These are phyloP conservation scores for Ips typographus DNA, from an alignment of 1,140 invertebrate species.

Conservation along the genomic window DNA sequence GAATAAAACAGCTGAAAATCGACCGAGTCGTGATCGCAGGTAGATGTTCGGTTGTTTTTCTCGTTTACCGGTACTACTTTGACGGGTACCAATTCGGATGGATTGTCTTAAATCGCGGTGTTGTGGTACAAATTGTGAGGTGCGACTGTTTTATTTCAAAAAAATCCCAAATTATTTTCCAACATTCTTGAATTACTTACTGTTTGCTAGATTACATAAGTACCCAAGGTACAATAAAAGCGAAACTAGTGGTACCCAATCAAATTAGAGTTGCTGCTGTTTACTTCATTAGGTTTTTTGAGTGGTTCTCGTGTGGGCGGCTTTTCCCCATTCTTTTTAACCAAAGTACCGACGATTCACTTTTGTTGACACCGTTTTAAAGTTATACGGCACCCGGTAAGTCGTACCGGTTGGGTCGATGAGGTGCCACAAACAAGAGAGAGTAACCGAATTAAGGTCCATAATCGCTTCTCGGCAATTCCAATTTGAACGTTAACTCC, in stretches of 20 bases:
- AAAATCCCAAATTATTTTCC: too few relatives aligned
- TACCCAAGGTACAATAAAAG: too few relatives aligned
- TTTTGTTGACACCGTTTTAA: constrained; percentile 42
- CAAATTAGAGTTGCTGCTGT: background rate
- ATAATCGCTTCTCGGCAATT: too few relatives aligned
- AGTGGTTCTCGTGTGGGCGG: constrained; percentile 20
- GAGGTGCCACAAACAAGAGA: too few relatives aligned
- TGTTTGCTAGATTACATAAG: background rate
- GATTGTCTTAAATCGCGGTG: background rate
- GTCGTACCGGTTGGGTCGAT: constrained; percentile 26
- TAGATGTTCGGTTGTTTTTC: constrained; percentile 28
- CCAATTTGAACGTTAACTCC: too few relatives aligned
- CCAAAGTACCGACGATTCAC: constrained; percentile 34
- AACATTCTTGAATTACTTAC: background rate
- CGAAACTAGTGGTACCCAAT: constrained; percentile 10
- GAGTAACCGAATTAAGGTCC: too few relatives aligned
- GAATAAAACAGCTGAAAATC: constrained; percentile 39
- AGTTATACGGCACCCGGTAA: constrained; percentile 27
- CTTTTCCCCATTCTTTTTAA: constrained; percentile 18
- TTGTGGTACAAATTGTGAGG: background rate
- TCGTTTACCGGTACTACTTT: constrained; percentile 8
- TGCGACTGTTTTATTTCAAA: background rate
- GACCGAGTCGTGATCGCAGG: constrained; percentile 30
- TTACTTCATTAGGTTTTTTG: constrained; percentile 12
- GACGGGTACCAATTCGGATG: background rate